Evolutionary conservation across 2,888 invertebrate genomes (phyloP), one percentile per base, ranked within the genome.

Genomic region (Melanchra persicariae): DNA sequence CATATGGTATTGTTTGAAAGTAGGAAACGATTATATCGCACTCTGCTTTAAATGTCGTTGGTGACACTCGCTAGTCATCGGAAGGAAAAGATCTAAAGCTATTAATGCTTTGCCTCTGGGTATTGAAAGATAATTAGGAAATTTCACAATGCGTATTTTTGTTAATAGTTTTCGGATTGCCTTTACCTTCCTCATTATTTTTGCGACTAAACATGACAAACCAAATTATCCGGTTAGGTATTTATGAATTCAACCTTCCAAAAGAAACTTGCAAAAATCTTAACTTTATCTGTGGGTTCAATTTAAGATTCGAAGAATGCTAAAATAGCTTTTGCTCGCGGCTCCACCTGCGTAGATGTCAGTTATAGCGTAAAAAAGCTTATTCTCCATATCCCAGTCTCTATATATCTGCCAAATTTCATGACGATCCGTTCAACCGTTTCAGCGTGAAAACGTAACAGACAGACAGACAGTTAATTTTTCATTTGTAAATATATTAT

Each of bases 1-100:
- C 52, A 52, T 69, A 75, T 40, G 72, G 69, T 57, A 59, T 77
- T 65, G 63, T 82, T 67, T 37, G 78, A 77, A 81, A 77, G 80
- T 65, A 61, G 80, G 80, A 80, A 80, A 45, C 30, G 55, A 67
- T 69, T 63, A 52, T 30, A 49, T 40, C 34, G 34, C 40, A 34
- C 15, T 40, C 51, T 57, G 47, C 22, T 58, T 61, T n/a, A 47
- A 26, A 43, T 67, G 61, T 69, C 60, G 57, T 59, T 80, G 55
- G 64, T 26, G 37, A 54, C 34, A 64, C 61, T 63, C 30, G 79
- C 10, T 22, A 22, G 34, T 47, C 59, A 79, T 73, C 61, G 47
- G 26, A 19, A 51, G 66, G 24, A 60, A 59, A 60, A 55, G 30
- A 43, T 60, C 43, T 77, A 47, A 37, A 15, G 34, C 8, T 30